Evolutionary conservation across 1,140 invertebrate genomes (phyloP).

Genomic region (Agrilus planipennis): DNA sequence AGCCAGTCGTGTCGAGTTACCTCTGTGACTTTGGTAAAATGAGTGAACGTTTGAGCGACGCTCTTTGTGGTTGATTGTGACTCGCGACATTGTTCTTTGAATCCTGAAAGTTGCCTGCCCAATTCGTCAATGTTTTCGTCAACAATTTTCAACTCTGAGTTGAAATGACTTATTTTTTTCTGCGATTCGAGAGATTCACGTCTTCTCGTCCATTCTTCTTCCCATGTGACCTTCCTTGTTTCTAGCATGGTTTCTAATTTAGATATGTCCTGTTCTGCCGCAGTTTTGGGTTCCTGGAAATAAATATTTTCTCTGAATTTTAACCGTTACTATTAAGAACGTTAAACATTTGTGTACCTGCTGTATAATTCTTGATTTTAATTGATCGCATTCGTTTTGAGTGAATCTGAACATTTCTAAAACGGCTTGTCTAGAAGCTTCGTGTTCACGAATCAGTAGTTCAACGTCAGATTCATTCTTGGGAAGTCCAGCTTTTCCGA

Average conservation of each 20-base stretch:
- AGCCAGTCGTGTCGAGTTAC: slow-evolving; percentile 39
- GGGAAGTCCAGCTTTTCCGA: slow-evolving; percentile 25
- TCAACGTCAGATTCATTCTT: slow-evolving; percentile 39
- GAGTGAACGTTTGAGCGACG: slow-evolving; percentile 56
- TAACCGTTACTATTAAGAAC: background rate
- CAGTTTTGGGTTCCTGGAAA: slow-evolving; percentile 52
- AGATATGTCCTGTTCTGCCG: slow-evolving; percentile 55
- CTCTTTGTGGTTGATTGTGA: slow-evolving; percentile 55
- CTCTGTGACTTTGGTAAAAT: slow-evolving; percentile 70
- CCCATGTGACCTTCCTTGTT: slow-evolving; percentile 40
- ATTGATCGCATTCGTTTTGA: slow-evolving; percentile 47
- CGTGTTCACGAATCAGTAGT: slow-evolving; percentile 43
- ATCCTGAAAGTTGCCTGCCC: slow-evolving; percentile 46
- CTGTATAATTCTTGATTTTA: slow-evolving; percentile 49
- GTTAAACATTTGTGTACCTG: slow-evolving; percentile 34
- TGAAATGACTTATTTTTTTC: slow-evolving; percentile 55
- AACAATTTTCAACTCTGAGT: slow-evolving; percentile 59
- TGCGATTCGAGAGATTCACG: slow-evolving; percentile 50
- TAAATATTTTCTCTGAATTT: slow-evolving; percentile 4
- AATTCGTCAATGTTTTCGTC: slow-evolving; percentile 58
- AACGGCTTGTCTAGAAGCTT: slow-evolving; percentile 43
- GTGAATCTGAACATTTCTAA: slow-evolving; percentile 48
- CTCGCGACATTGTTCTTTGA: slow-evolving; percentile 59
- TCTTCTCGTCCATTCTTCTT: slow-evolving; percentile 46
- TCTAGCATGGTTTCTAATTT: slow-evolving; percentile 52